These are phyloP conservation scores for Cataglyphis altisquamis DNA, from an alignment of 2,888 invertebrate species.

Conservation along the genomic window DNA sequence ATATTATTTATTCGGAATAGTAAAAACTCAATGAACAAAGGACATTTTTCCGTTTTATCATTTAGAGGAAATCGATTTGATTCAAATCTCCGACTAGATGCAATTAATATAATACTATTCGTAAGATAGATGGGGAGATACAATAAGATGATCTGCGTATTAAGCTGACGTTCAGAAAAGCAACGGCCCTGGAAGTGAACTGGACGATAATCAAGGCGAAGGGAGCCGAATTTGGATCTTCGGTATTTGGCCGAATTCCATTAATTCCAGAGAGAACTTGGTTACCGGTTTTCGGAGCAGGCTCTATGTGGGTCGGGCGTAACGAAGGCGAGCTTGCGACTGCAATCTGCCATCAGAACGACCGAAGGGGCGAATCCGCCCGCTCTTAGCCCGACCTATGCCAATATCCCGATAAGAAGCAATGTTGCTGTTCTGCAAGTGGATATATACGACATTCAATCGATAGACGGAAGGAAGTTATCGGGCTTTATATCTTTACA, in stretches of 20 bases:
- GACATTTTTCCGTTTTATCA: neutral
- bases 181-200: constrained; percentile 35
- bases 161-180: neutral
- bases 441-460: constrained; percentile 37
- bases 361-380: constrained; percentile 44
- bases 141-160: neutral
- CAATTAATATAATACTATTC: neutral
- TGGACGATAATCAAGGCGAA: constrained; percentile 63
- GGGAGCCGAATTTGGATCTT: constrained; percentile 63
- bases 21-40: neutral
- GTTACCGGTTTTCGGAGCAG: constrained; percentile 63
- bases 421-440: constrained; percentile 14
- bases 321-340: constrained; percentile 57
- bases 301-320: constrained; percentile 30
- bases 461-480: constrained; percentile 9
- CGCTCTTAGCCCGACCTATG: constrained; percentile 68
- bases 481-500: neutral
- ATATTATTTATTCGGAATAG: neutral
- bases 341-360: constrained; percentile 65
- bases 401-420: constrained; percentile 60
- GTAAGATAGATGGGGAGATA: neutral
- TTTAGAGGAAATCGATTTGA: no score
- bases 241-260: constrained; percentile 72
- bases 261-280: constrained; percentile 54
- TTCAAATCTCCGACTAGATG: neutral